A percentile compares a stretch with the other conserved stretches of the same genome.
phyloP scores from a whole-genome alignment of 2,797 vertebrate genomes.

The Spheniscus humboldti region DNA sequence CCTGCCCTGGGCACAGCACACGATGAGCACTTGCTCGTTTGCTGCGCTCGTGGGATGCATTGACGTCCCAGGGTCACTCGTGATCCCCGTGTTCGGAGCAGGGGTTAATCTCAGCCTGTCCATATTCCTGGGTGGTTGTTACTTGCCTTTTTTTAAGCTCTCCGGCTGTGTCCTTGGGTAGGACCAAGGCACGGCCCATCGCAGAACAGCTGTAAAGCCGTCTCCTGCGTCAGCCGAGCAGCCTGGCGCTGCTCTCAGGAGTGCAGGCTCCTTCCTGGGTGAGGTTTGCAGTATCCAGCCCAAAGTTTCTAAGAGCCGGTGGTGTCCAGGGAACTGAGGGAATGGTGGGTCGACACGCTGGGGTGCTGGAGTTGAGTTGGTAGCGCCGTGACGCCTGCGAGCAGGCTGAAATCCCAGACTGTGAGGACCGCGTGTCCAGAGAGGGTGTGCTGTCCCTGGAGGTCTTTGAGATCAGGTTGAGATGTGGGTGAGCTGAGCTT shows the following conservation, averaged over 20 bases:
- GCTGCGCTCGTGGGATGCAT: rapidly evolving
- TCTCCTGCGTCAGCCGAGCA: not conserved
- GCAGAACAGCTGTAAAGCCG: not conserved
- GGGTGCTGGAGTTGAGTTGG: not conserved
- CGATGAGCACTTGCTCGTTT: rapidly evolving
- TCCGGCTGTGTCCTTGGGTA: not conserved
- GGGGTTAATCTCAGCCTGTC: not conserved
- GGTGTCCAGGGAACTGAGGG: not conserved
- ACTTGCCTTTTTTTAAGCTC: not conserved
- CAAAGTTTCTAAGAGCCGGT: not conserved
- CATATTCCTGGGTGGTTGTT: not conserved
- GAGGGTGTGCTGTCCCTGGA: not conserved
- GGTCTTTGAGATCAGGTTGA: not conserved
- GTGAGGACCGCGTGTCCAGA: rapidly evolving
- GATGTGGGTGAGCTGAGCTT: not conserved
- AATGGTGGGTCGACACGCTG: rapidly evolving
- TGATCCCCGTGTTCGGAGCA: not conserved
- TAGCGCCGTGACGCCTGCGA: rapidly evolving
- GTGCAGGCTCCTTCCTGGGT: not conserved
- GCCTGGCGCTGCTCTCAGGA: not conserved
- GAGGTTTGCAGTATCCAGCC: not conserved
- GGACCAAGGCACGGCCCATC: not conserved
- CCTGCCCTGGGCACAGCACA: not conserved
- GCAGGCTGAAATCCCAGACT: not conserved
- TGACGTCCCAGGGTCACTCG: not conserved